Base-by-base conservation (phyloP, 2,888 invertebrate genomes). In the Coenonympha arcania region DNA sequence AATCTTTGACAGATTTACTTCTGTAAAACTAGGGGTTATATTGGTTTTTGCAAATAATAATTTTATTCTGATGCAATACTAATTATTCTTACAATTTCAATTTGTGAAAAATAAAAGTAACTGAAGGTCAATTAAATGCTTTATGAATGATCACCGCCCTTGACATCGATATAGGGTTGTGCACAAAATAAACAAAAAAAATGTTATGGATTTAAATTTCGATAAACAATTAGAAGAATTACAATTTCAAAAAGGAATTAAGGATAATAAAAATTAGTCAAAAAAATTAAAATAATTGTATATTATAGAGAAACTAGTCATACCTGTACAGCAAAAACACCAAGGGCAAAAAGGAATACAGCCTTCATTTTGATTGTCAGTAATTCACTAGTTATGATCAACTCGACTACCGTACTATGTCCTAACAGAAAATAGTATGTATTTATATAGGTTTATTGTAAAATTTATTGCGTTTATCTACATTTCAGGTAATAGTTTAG, bases 301-400 rank as follows among this genome's bases (percentile, higher is more conserved):
- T n/a, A n/a, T n/a, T n/a, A 9, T 6, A 37, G 13, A 20, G n/a
- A 50, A 36, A 49, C 30, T 26, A 16, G 16, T 52, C 46, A 58
- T 65, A 76, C 76, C 69, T 76, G 71, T 2, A 67, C 41, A 3
- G 68, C 54, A 22, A 65, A 64, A 37, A 63, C 69, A 22, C 63
- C 57, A 4, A 68, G 54, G 26, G 69, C 19, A 2, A 67, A 54
- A n/a, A 69, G 16, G 8, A 66, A 51, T 36, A 56, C 59, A 20
- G 39, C 30, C 57, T 74, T 76, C 76, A 77, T 76, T 60, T 63
- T 47, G 18, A 19, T 40, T 30, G 11, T 13, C n/a, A 13, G 26
- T n/a, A 26, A 1, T 3, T n/a, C 9, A n/a, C 3, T 28, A 4
- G n/a, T 1, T 28, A 28, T 28, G 9, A 4, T n/a, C 26, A 8